Base-by-base conservation (phyloP, 2,113 vertebrate genomes). In the Maylandia zebra region DNA sequence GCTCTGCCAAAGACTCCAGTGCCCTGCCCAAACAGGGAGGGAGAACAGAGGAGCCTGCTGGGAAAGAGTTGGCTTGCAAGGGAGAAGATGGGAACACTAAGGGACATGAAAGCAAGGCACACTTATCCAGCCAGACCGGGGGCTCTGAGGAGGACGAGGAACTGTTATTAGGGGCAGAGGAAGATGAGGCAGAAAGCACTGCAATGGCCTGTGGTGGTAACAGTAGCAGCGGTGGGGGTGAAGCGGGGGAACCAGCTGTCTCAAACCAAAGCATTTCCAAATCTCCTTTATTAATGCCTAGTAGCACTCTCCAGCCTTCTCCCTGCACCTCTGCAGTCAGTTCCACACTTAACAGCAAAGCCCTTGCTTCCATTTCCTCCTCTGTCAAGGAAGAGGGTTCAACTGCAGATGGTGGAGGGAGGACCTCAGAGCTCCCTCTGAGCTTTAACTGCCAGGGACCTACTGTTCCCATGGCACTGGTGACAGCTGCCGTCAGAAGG, bases 231-330 rank as follows among this genome's bases (percentile, higher is more conserved):
- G 91, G 93, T 82, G 90, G 95, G 93, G 94, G 95, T 96, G 97
- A 97, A 95, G 97, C 96, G 95, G 98, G 98, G 96, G 98, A 98
- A 97, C 96, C 97, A 97, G 97, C 98, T 98, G 97, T 99, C 97
- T 99, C 98, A 99, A 99, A 99, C 99, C 99, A 99, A 99, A 99
- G 99, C 98, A 98, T 99, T 98, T 99, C 98, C 98, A 98, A 98
- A 98, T 98, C 98, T 98, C 97, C 98, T 98, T 99, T 99, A 97
- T 96, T 96, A 98, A 99, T 99, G 98, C 98, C 98, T 99, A 98
- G 97, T 99, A 98, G 97, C 94, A 96, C 98, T 98, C 97, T 98
- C 96, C 98, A 98, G 97, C 97, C 97, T 94, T 95, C 98, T 97
- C 97, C 97, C 2, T 97, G 97, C 97, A 95, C 97, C 90, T 94